phyloP scores from a whole-genome alignment of 2,888 invertebrate genomes.

The Trissoscelio sp. region DNA sequence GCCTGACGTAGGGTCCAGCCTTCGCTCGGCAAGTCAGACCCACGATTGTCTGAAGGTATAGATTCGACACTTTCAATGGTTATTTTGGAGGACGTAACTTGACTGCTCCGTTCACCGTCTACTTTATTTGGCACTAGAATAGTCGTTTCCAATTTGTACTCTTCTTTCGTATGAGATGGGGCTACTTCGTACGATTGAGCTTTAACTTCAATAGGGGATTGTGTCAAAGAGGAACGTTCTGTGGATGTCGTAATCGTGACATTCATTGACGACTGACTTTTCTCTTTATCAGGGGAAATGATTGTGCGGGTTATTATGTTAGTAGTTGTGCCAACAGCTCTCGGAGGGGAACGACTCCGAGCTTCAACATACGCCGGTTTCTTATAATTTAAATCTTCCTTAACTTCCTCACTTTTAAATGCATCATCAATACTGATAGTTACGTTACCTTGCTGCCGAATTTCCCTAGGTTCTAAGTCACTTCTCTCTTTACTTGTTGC shows the following conservation, averaged over 20 bases:
- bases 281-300: slow-evolving; percentile 59
- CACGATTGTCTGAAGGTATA: slow-evolving; percentile 85
- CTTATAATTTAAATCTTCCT: background rate
- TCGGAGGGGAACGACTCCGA: slow-evolving; percentile 58
- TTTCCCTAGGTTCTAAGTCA: slow-evolving; percentile 85
- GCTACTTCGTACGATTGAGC: slow-evolving; percentile 36
- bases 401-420: slow-evolving; percentile 29
- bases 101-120: slow-evolving; percentile 22
- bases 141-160: slow-evolving; percentile 50
- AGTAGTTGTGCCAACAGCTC: slow-evolving; percentile 77
- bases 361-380: background rate
- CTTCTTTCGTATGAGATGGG: slow-evolving; percentile 59
- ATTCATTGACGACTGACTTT: slow-evolving; percentile 33
- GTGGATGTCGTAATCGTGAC: slow-evolving; percentile 49
- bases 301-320: slow-evolving; percentile 76
- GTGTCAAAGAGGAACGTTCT: slow-evolving; percentile 28
- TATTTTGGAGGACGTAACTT: slow-evolving; percentile 25
- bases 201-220: slow-evolving; percentile 34
- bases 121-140: slow-evolving; percentile 46
- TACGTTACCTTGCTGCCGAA: slow-evolving; percentile 86
- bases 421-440: slow-evolving; percentile 91
- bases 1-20: slow-evolving; percentile 94
- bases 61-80: slow-evolving; percentile 55
- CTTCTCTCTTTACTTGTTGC: slow-evolving; percentile 85
- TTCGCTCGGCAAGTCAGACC: slow-evolving; percentile 91